Percentiles rank a stretch among this genome's conserved stretches.
Evolutionary conservation across 2,113 vertebrate species (phyloP).

Genomic region (Riparia riparia): DNA sequence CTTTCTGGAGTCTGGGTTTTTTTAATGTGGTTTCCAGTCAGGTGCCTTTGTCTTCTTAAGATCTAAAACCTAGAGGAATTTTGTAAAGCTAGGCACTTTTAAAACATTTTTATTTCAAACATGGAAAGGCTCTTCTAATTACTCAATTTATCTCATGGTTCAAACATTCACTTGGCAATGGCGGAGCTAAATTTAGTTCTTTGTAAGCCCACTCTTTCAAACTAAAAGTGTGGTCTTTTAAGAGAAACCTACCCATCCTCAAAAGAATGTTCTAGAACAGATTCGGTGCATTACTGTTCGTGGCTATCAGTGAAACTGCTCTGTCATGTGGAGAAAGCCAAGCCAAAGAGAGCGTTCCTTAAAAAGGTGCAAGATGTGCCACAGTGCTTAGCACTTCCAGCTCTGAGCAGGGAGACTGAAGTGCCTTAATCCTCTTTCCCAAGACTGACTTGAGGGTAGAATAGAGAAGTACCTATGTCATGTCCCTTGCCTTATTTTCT

Average conservation of each 20-base stretch:
- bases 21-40: neutral
- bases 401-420: neutral
- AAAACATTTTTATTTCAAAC: neutral
- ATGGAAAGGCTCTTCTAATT: neutral
- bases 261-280: neutral
- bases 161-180: neutral
- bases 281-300: neutral
- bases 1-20: neutral
- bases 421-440: neutral
- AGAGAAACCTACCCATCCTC: neutral
- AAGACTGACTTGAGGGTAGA: neutral
- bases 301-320: rapidly evolving
- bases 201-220: neutral
- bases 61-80: neutral
- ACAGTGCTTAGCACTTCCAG: neutral
- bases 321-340: neutral
- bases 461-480: neutral
- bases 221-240: neutral
- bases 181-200: neutral
- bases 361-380: neutral
- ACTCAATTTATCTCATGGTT: neutral
- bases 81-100: neutral
- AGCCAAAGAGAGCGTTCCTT: neutral
- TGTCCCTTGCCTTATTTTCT: neutral
- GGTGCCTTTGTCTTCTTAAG: neutral